phyloP scores from a whole-genome alignment of 2,113 vertebrate genomes.

The Sigmodon hispidus region DNA sequence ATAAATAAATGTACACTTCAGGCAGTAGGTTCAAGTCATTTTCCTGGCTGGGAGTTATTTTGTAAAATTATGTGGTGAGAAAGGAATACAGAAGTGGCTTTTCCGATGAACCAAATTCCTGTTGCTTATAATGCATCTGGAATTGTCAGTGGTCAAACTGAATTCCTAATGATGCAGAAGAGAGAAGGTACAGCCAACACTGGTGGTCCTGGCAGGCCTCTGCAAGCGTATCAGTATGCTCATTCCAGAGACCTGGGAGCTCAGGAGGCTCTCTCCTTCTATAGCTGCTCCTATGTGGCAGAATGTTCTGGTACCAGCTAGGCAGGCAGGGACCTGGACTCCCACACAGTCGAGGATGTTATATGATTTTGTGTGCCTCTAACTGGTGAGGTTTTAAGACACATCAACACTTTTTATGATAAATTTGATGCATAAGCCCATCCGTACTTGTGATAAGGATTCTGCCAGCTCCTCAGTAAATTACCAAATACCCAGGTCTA shows the following conservation, averaged over 20 bases:
- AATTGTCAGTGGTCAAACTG: slow-evolving; percentile 75
- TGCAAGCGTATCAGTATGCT: background rate
- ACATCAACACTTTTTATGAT: slow-evolving; percentile 65
- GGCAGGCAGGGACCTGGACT: background rate
- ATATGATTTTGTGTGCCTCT: slow-evolving; percentile 15
- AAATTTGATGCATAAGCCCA: slow-evolving; percentile 76
- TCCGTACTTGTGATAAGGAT: background rate
- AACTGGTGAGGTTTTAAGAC: slow-evolving; percentile 66
- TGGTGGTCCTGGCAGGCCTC: background rate
- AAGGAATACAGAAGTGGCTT: slow-evolving; percentile 15
- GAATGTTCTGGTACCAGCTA: background rate
- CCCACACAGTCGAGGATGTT: slow-evolving; percentile 45
- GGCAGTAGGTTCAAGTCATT: slow-evolving; percentile 56
- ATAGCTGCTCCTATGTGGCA: background rate
- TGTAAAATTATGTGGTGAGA: slow-evolving; percentile 56
- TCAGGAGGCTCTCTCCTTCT: background rate
- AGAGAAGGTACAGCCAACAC: slow-evolving; percentile 13
- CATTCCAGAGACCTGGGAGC: background rate
- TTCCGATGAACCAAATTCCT: slow-evolving; percentile 66
- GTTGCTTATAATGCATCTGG: slow-evolving; percentile 73
- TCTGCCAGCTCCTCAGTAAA: slow-evolving; percentile 47
- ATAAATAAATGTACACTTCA: slow-evolving; percentile 65
- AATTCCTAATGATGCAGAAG: slow-evolving; percentile 81
- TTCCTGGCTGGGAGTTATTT: slow-evolving; percentile 57
- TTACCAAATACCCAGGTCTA: slow-evolving; percentile 13